phyloP scores from a whole-genome alignment of 1,140 invertebrate species.

The Calephelis nemesis region DNA sequence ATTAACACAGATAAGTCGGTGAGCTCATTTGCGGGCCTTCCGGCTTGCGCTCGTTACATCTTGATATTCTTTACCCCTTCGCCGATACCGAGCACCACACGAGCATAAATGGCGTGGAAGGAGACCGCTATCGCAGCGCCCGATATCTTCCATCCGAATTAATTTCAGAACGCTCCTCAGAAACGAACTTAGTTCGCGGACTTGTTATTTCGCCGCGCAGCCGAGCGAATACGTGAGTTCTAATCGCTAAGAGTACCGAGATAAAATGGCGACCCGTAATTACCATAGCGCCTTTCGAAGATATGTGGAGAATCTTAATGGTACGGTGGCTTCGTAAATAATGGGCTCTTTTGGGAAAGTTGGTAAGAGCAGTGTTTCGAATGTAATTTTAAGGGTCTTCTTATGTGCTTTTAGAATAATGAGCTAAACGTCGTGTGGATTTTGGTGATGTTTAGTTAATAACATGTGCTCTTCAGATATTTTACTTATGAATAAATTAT shows the following conservation, averaged over 20 bases:
- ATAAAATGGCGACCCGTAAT: conserved; percentile 78
- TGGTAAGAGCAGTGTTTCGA: conserved; percentile 73
- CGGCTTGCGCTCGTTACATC: conserved; percentile 75
- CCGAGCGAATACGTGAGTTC: conserved; percentile 64
- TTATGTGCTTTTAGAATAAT: conserved; percentile 67
- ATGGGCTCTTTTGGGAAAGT: conserved; percentile 78
- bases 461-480: conserved; percentile 8
- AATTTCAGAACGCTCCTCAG: conserved; percentile 70
- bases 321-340: conserved; percentile 76
- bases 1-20: conserved; percentile 76
- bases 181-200: conserved; percentile 75
- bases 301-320: conserved; percentile 78
- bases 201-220: conserved; percentile 73
- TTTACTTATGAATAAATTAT: neutral
- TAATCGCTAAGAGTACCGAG: conserved; percentile 73
- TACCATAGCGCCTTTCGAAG: conserved; percentile 77
- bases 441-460: conserved; percentile 32
- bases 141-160: conserved; percentile 79
- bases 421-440: conserved; percentile 42
- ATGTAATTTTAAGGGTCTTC: conserved; percentile 71
- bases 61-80: conserved; percentile 79
- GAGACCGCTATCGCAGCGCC: conserved; percentile 69
- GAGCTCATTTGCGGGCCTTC: conserved; percentile 78
- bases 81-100: conserved; percentile 70
- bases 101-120: conserved; percentile 77